A percentile compares a stretch with the other conserved stretches of the same genome.
phyloP scores from a whole-genome alignment of 2,797 vertebrate genomes.

The Micropoecilia bifurca region DNA sequence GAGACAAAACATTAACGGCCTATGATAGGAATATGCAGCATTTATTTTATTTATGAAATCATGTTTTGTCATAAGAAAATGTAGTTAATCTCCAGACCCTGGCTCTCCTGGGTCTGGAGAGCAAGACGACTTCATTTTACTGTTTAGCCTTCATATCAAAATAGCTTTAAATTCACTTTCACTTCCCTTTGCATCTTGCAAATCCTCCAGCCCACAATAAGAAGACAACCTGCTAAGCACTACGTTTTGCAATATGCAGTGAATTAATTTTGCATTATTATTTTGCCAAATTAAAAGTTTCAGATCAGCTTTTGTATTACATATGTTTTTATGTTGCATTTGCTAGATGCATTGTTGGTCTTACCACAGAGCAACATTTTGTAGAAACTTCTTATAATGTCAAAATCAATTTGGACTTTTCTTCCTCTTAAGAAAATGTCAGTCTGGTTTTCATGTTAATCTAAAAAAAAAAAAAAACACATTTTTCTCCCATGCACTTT shows the following conservation, averaged over 20 bases:
- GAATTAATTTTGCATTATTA: not conserved
- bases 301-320: not conserved
- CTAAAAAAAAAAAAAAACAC: not conserved
- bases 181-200: not conserved
- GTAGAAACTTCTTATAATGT: not conserved
- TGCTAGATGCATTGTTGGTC: not conserved
- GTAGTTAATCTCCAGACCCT: too few species aligned
- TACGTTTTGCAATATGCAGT: not conserved
- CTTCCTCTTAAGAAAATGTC: not conserved
- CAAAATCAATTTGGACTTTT: not conserved
- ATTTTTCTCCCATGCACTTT: not conserved
- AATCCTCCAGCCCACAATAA: not conserved
- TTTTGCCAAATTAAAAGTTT: not conserved
- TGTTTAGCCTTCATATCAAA: not conserved
- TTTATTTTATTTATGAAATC: not conserved
- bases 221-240: not conserved
- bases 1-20: slow-evolving; percentile 16
- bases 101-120: too few species aligned
- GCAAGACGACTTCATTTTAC: not conserved
- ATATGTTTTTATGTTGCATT: not conserved
- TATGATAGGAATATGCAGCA: not conserved
- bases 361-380: not conserved
- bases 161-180: not conserved
- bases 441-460: not conserved
- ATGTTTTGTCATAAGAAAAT: too few species aligned